Percentiles rank a stretch among this genome's conserved stretches.
Evolutionary conservation across 2,797 vertebrate species (phyloP).

Genomic region (Synaphobranchus kaupii): DNA sequence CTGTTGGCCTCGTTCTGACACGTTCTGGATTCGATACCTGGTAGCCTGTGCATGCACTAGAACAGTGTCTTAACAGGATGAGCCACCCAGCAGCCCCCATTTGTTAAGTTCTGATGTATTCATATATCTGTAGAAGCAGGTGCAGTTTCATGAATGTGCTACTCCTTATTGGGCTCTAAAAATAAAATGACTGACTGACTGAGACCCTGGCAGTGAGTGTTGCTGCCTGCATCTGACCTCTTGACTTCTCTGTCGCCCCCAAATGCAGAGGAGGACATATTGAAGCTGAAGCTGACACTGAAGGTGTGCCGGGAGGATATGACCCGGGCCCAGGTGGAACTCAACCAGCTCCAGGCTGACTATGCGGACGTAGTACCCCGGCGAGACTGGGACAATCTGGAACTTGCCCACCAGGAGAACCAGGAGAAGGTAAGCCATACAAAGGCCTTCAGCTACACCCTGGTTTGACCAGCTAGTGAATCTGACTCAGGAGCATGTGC

Average conservation of each 20-base stretch:
- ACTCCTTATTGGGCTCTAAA: too few species aligned
- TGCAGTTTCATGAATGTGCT: too few species aligned
- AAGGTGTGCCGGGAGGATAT: conserved; percentile 77
- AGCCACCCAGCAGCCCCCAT: too few species aligned
- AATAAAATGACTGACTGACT: too few species aligned
- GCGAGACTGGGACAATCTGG: conserved; percentile 75
- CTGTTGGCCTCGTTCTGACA: too few species aligned
- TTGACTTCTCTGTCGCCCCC: not conserved
- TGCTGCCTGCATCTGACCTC: not conserved
- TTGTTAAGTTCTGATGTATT: too few species aligned
- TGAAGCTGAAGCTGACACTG: conserved; percentile 75
- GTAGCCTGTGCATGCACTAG: too few species aligned
- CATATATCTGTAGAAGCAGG: too few species aligned
- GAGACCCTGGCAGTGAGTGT: not conserved
- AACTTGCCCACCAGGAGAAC: conserved; percentile 66
- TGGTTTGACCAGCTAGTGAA: not conserved
- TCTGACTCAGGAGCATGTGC: not conserved
- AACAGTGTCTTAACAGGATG: too few species aligned
- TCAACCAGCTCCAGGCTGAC: conserved; percentile 73
- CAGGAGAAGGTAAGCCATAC: conserved; percentile 67
- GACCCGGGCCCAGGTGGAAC: conserved; percentile 73
- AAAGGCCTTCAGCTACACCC: not conserved
- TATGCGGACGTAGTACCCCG: conserved; percentile 80
- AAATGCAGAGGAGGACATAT: conserved; percentile 61
- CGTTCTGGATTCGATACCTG: too few species aligned